Conservation (phyloP, 2,797 vertebrate genomes). For the Clarias pachynema region DNA sequence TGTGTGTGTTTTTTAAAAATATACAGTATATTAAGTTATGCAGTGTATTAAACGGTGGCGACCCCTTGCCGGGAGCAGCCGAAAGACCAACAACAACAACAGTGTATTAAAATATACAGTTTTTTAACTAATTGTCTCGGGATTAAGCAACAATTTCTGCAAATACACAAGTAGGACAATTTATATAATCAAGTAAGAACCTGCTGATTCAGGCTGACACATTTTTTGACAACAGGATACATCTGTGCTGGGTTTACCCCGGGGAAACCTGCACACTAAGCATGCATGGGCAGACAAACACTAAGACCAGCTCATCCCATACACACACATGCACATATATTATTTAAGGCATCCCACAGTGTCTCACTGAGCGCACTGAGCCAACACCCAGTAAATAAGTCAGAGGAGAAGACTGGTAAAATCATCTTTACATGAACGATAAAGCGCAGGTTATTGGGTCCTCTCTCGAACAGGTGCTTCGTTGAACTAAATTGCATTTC, state of each 20-base stretch:
- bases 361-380: background rate
- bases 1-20: no score
- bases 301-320: constrained; percentile 21
- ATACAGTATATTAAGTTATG: no score
- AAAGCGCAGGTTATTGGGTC: background rate
- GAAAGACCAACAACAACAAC: no score
- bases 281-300: constrained; percentile 37
- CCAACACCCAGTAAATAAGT: constrained; percentile 19
- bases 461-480: background rate
- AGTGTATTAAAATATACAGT: no score
- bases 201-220: constrained; percentile 38
- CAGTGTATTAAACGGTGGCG: no score
- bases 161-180: constrained; percentile 21
- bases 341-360: constrained; percentile 19
- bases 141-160: background rate
- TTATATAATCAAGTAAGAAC: background rate
- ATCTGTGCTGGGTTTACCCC: constrained; percentile 54
- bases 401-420: background rate
- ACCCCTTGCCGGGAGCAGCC: no score
- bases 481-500: background rate
- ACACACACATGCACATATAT: constrained; percentile 18
- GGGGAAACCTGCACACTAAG: constrained; percentile 56
- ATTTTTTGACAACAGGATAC: constrained; percentile 60
- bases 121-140: background rate
- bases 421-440: background rate